Evolutionary conservation across 2,113 vertebrate genomes (phyloP).

Genomic region (Bucco capensis): DNA sequence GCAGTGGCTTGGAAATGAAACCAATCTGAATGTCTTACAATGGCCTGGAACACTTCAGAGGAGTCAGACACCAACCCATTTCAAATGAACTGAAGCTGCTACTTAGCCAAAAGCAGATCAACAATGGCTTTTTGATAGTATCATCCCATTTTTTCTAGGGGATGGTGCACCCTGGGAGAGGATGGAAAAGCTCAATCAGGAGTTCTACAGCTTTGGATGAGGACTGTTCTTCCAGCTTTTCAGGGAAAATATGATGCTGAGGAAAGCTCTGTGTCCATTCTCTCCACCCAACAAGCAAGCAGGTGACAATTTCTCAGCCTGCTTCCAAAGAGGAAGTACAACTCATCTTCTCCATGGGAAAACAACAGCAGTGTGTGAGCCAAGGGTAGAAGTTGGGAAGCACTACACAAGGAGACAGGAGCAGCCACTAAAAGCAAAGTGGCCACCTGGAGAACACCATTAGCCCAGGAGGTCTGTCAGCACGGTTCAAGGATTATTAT

Average conservation of each 20-base stretch:
- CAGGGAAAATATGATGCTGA: not conserved
- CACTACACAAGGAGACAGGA: rapidly evolving
- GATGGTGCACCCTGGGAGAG: not conserved
- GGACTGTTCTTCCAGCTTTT: not conserved
- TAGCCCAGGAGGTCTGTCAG: not conserved
- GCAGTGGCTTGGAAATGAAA: not conserved
- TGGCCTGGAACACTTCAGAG: not conserved
- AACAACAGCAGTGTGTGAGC: not conserved
- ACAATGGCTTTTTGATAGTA: not conserved
- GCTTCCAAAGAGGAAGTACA: not conserved
- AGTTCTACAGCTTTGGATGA: not conserved
- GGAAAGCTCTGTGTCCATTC: not conserved
- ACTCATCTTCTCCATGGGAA: not conserved
- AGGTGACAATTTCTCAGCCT: not conserved
- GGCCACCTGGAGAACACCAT: not conserved
- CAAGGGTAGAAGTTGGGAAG: not conserved
- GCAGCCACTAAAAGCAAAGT: not conserved
- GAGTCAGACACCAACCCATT: not conserved
- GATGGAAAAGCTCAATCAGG: not conserved
- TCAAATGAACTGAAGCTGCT: not conserved
- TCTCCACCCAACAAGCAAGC: not conserved
- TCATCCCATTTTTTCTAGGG: not conserved
- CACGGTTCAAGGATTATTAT: not conserved
- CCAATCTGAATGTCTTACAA: not conserved
- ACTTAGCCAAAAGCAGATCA: not conserved